phyloP scores from a whole-genome alignment of 2,797 vertebrate species.

The Sebastes goodei region DNA sequence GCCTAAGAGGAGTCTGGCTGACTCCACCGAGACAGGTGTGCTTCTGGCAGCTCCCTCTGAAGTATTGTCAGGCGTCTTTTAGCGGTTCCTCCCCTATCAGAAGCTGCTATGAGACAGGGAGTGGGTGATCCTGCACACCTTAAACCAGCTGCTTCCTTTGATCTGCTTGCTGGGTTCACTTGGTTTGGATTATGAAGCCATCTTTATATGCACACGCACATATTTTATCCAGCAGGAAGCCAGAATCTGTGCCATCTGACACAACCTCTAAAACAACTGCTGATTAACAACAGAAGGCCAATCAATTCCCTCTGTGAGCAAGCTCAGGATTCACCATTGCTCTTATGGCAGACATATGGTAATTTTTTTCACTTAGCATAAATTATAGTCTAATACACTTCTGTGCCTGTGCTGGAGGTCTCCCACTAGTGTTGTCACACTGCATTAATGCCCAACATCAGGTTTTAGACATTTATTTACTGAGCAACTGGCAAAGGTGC shows the following conservation, averaged over 20 bases:
- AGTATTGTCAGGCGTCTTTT: slow-evolving; percentile 62
- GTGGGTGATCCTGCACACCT: slow-evolving; percentile 49
- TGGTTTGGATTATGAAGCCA: slow-evolving; percentile 62
- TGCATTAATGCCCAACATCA: slow-evolving; percentile 7
- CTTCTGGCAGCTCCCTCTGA: slow-evolving; percentile 59
- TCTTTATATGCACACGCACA: slow-evolving; percentile 62
- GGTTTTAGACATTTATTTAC: slow-evolving; percentile 27
- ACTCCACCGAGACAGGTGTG: slow-evolving; percentile 56
- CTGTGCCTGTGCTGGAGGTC: slow-evolving; percentile 37
- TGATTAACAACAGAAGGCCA: slow-evolving; percentile 75
- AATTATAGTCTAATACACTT: slow-evolving; percentile 56
- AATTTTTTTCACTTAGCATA: slow-evolving; percentile 69
- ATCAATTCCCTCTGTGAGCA: slow-evolving; percentile 58
- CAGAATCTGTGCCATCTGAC: slow-evolving; percentile 68
- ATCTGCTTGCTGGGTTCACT: slow-evolving; percentile 62
- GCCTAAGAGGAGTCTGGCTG: slow-evolving; percentile 36
- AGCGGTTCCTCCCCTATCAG: slow-evolving; percentile 40
- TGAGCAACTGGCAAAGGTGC: not conserved
- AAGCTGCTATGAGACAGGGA: slow-evolving; percentile 31
- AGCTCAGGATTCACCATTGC: slow-evolving; percentile 55
- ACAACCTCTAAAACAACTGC: slow-evolving; percentile 70
- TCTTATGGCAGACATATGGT: slow-evolving; percentile 69
- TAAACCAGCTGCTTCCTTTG: slow-evolving; percentile 65
- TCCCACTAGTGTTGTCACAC: slow-evolving; percentile 22
- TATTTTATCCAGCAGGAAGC: slow-evolving; percentile 68